Conservation (phyloP, 2,113 vertebrate genomes). For the Tricholaema leucomelas region DNA sequence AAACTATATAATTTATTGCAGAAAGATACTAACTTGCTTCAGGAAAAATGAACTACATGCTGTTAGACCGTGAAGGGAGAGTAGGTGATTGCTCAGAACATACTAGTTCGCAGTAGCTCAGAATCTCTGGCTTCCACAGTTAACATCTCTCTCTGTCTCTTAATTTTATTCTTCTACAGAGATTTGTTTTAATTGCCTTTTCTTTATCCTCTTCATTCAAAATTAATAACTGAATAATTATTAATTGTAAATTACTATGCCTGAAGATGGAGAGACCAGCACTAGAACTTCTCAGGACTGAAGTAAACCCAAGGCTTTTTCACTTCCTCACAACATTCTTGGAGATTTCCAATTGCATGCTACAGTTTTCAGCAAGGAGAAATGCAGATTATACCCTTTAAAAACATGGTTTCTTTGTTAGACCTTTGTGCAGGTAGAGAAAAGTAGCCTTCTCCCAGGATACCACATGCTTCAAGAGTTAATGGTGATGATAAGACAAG, state of each 20-base stretch:
- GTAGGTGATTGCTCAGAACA: neutral
- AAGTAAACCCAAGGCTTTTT: neutral
- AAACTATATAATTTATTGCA: neutral
- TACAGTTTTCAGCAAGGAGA: neutral
- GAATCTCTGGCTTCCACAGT: neutral
- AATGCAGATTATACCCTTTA: neutral
- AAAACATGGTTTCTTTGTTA: neutral
- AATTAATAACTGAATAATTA: slow-evolving; percentile 24
- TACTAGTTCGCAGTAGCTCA: neutral
- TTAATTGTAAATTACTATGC: neutral
- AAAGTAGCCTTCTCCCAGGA: neutral
- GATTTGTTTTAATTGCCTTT: neutral
- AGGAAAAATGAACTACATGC: neutral
- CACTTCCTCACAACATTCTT: fast-evolving
- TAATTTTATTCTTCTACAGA: neutral
- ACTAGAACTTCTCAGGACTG: neutral
- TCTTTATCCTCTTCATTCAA: neutral
- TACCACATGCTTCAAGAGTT: neutral
- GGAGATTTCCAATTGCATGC: neutral
- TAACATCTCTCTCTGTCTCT: neutral
- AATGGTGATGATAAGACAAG: neutral
- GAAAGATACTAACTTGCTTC: neutral
- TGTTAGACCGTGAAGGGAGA: neutral
- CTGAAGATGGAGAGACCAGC: neutral
- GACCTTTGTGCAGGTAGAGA: neutral